Evolutionary conservation across 2,113 vertebrate species (phyloP).

Genomic region (Paraplagusia blochii): DNA sequence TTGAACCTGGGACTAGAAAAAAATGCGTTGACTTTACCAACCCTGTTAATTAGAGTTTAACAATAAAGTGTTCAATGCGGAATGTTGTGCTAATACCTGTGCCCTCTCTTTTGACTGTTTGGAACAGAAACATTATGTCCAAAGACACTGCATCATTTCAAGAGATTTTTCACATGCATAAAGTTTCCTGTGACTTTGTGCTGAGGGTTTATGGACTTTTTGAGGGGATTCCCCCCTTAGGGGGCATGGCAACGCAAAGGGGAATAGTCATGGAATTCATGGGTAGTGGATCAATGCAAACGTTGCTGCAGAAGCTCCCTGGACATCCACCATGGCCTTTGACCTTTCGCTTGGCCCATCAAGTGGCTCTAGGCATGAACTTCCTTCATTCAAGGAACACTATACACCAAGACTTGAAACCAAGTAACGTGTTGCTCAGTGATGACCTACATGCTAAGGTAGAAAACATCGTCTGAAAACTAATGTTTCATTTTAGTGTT

Average conservation of each 20-base stretch:
- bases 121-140: not conserved
- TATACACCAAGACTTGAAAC: constrained; percentile 74
- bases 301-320: constrained; percentile 49
- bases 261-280: constrained; percentile 79
- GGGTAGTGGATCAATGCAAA: constrained; percentile 74
- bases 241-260: fast-evolving
- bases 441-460: constrained; percentile 64
- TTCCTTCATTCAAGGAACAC: constrained; percentile 71
- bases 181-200: constrained; percentile 50
- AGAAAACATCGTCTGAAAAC: not conserved
- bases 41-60: no score
- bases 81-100: not conserved
- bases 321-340: constrained; percentile 67
- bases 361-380: constrained; percentile 80
- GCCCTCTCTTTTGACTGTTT: not conserved
- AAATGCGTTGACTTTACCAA: no score
- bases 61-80: no score
- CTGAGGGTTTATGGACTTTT: constrained; percentile 59
- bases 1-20: no score
- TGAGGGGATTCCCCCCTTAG: not conserved
- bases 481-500: not conserved
- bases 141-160: not conserved
- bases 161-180: constrained; percentile 53
- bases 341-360: constrained; percentile 66
- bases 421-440: constrained; percentile 71